Evolutionary conservation across 2,113 vertebrate genomes (phyloP), one percentile per base, ranked within the genome.

Genomic region (Myocastor coypus): DNA sequence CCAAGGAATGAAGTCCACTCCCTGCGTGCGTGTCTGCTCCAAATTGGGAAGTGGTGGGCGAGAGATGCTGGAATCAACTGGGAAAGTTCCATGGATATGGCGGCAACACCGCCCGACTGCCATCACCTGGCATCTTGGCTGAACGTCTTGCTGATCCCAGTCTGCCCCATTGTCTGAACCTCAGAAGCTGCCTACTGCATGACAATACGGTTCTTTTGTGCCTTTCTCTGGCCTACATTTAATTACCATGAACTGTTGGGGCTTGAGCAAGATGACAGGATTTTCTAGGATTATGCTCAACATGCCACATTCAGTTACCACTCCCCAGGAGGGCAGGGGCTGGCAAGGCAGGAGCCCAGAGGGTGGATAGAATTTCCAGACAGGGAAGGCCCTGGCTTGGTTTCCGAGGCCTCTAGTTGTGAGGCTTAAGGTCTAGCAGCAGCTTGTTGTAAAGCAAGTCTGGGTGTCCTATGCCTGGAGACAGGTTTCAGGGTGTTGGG

Each of bases 281-380:
- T 97, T 97, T 97, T 92, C 68, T 94, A 32, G 30, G 83, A 84
- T 97, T 97, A 95, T 80, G 30, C 57, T 94, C 84, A 95, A 95
- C 77, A 92, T 50, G 78, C 77, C 75, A 92, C 83, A 92, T 96
- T 97, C 69, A 91, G 75, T 97, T 97, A 85, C 80, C 11, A 1
- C 63, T 50, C 2, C 40, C 61, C 63, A 28, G 95, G 94, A 80
- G n/a, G 12, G 84, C 71, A 59, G 52, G 71, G 52, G 82, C 77
- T 81, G 87, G 37, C 24, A 34, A 81, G 82, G 90, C 50, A 37
- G 83, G 92, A 96, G 30, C n/a, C 26, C 3, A 66, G n/a, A 32
- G 68, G 64, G 59, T 19, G 5, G 75, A 50, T 30, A 57, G 95
- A n/a, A 30, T 82, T 81, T 96, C 66, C 22, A 81, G 40, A 69